Evolutionary conservation across 2,113 vertebrate genomes (phyloP), one percentile per base, ranked within the genome.

Genomic region (Semnopithecus entellus): DNA sequence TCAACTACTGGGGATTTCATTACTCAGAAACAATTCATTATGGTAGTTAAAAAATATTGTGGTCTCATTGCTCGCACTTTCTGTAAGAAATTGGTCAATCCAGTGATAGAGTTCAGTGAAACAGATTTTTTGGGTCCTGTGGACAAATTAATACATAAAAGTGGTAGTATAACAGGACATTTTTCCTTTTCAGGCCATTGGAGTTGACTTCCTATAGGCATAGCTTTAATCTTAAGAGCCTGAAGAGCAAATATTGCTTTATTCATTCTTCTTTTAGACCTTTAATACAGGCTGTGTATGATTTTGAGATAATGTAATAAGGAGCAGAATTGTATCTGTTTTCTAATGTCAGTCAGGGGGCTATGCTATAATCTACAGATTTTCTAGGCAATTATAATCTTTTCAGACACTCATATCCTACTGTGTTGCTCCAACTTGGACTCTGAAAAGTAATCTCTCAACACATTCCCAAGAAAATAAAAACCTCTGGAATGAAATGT

Each of bases 401-500:
- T 50, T 68, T 81, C 40, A 96, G 50, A 35, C 22, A 27, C 10
- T 25, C 35, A 48, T 86, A 66, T 66, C 55, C 13, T 45, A 85
- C 8, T 32, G 12, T 83, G 13, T 68, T 98, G 94, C 90, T 94
- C 57, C 87, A 25, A 76, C 55, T 91, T 95, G 50, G 64, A 97
- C 79, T 97, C 96, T 97, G 96, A 97, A 95, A 96, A 91, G 75
- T 95, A 98, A 96, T 95, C 57, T 97, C 97, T 98, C 84, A 97
- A 97, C 87, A 95, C 82, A 97, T 98, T 98, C 82, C 81, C 76
- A 98, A 97, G 68, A 94, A 93, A 90, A 80, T 95, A 75, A 27
- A 93, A 92, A 70, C 30, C 91, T 97, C 96, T 95, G 64, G 55
- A 94, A 95, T 89, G 35, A 95, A 98, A 61, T 93, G n/a, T 38